Percentiles rank a stretch among this genome's conserved stretches.
phyloP scores from a whole-genome alignment of 2,888 invertebrate genomes.

The Timandra comae region DNA sequence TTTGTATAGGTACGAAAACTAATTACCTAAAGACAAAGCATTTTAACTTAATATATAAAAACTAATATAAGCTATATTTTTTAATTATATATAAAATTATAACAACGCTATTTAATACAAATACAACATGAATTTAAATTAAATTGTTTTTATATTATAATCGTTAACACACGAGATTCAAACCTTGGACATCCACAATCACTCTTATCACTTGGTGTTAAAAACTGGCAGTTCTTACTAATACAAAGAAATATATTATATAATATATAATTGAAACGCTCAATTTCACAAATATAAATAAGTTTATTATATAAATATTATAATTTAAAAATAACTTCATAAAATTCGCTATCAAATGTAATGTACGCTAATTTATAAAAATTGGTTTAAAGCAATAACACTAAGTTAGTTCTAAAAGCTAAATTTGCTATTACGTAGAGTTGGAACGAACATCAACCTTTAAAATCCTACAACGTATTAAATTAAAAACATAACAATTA shows the following conservation, averaged over 20 bases:
- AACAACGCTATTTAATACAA: neutral
- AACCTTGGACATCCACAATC: slow-evolving; percentile 42
- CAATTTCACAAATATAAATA: slow-evolving; percentile 41
- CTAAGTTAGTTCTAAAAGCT: slow-evolving; percentile 32
- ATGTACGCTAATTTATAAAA: slow-evolving; percentile 45
- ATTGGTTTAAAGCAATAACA: slow-evolving; percentile 39
- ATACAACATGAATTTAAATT: neutral
- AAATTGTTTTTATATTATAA: neutral
- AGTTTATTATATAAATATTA: slow-evolving; percentile 15
- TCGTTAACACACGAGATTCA: slow-evolving; percentile 6
- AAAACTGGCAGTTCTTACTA: slow-evolving; percentile 67
- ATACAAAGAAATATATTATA: slow-evolving; percentile 34
- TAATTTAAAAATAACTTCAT: slow-evolving; percentile 42
- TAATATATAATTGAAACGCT: slow-evolving; percentile 34
- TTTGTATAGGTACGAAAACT: too few species aligned
- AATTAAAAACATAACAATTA: too few species aligned
- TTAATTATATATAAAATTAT: neutral
- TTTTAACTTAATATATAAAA: too few species aligned
- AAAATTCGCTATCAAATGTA: slow-evolving; percentile 57
- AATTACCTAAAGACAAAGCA: too few species aligned
- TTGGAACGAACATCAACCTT: slow-evolving; percentile 5
- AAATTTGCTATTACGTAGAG: slow-evolving; percentile 12
- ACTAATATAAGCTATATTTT: neutral
- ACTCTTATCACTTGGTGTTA: slow-evolving; percentile 55
- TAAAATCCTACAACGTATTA: too few species aligned